Evolutionary conservation across 1,140 invertebrate genomes (phyloP), one percentile per base, ranked within the genome.

Genomic region (Listronotus oregonensis): DNA sequence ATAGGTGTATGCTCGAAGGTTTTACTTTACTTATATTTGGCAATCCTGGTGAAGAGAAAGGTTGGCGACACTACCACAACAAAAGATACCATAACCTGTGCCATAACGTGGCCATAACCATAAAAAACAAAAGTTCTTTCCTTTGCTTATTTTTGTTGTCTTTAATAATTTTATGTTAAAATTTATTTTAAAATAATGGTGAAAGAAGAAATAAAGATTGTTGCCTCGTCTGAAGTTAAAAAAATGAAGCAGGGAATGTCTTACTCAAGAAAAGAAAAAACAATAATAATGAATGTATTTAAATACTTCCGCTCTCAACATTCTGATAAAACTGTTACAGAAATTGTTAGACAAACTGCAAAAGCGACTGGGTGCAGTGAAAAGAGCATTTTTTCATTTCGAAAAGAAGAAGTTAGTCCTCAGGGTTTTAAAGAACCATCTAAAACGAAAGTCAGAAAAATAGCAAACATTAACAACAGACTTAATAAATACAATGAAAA

Each of bases 221-320:
- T 4, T 52, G 34, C n/a, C 10, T 17, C 27, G 15, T 14, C 11
- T 39, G 73, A 75, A 60, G 62, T 76, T 21, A 69, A 71, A 44
- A 77, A 77, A 70, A 77, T 77, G 75, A 77, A 75, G 70, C 75
- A 77, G 46, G 75, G 75, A 12, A 77, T 76, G 75, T 73, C 75
- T 7, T 77, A 77, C 66, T 70, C 74, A 9, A 67, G 67, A 15
- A 76, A 76, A 70, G 75, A 76, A 56, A 77, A 77, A 66, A 76
- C 72, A 21, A 77, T 77, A 40, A 77, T 77, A 56, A 64, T 77
- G 40, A 77, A 77, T 40, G 75, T 77, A 5, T 77, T 77, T 44
- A 77, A 77, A 70, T 77, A 77, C 60, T 77, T 77, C 32, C 64
- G 69, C 9, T 56, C 27, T 12, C 39, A 73, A n/a, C 71, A 68